Conservation (phyloP, 2,797 vertebrate genomes). For the Xenentodon cancila region DNA sequence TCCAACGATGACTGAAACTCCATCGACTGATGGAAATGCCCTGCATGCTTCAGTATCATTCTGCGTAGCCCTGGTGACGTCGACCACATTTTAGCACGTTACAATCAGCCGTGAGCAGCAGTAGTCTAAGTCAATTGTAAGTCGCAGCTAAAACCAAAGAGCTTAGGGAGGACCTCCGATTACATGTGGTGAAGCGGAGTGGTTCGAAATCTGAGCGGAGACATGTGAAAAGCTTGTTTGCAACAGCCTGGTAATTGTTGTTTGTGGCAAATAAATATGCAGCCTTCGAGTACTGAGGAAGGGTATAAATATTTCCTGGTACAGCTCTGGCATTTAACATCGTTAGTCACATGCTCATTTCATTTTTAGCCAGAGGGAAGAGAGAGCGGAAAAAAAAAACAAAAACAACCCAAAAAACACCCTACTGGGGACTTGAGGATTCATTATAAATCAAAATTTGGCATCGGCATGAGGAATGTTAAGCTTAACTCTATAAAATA, state of each 20-base stretch:
- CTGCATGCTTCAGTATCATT: neutral
- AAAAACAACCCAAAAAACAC: neutral
- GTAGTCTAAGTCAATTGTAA: neutral
- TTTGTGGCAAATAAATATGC: neutral
- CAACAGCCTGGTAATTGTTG: too few relatives aligned
- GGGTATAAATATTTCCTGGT: neutral
- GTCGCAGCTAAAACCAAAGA: neutral
- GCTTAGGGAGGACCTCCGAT: neutral
- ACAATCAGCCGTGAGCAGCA: neutral
- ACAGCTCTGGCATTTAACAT: neutral
- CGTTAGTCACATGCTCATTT: neutral
- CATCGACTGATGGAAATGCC: neutral
- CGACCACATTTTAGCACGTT: neutral
- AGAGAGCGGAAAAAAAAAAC: too few relatives aligned
- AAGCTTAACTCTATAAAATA: neutral
- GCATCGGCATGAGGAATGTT: neutral
- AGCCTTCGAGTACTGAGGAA: neutral
- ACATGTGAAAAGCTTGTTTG: too few relatives aligned
- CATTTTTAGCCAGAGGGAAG: too few relatives aligned
- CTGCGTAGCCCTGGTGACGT: neutral
- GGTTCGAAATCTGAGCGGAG: too few relatives aligned
- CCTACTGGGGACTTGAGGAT: neutral
- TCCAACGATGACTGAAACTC: too few relatives aligned
- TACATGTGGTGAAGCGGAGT: neutral
- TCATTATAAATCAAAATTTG: conserved; percentile 4